These are phyloP conservation scores for Anthoscopus minutus DNA, from an alignment of 2,113 vertebrate genomes.

Conservation along the genomic window DNA sequence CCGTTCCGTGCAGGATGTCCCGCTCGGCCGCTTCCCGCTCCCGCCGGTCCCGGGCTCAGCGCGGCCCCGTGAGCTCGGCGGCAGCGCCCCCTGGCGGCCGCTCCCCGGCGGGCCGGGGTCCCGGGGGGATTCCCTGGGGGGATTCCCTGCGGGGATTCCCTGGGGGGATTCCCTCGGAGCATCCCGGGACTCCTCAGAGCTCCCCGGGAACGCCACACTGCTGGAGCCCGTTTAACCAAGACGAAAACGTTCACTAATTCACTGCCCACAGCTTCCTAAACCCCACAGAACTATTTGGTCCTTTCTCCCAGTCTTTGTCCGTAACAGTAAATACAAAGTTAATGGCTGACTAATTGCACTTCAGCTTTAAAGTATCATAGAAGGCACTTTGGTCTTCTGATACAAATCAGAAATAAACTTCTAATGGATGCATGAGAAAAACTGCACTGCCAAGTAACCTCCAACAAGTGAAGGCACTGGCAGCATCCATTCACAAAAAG, in stretches of 20 bases:
- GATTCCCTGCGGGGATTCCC: not conserved
- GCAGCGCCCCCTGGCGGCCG: not conserved
- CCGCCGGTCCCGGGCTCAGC: not conserved
- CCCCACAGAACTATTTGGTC: not conserved
- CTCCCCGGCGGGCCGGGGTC: too few relatives aligned
- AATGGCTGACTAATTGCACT: not conserved
- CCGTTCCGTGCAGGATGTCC: not conserved
- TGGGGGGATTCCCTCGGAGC: not conserved
- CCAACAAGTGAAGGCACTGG: not conserved
- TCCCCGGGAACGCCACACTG: not conserved
- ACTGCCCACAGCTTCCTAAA: not conserved
- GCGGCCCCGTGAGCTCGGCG: not conserved
- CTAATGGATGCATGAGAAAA: not conserved
- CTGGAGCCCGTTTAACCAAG: not conserved
- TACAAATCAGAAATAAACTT: not conserved
- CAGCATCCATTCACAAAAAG: not conserved
- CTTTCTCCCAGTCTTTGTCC: not conserved
- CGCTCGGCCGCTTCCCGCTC: not conserved
- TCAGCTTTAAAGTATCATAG: not conserved
- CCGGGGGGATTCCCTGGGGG: not conserved
- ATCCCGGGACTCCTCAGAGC: not conserved
- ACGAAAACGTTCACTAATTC: not conserved
- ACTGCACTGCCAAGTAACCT: not conserved
- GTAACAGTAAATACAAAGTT: not conserved
- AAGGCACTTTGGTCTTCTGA: not conserved